Conservation (phyloP, 23 tunicate genomes). For the Oikopleura dioica region DNA sequence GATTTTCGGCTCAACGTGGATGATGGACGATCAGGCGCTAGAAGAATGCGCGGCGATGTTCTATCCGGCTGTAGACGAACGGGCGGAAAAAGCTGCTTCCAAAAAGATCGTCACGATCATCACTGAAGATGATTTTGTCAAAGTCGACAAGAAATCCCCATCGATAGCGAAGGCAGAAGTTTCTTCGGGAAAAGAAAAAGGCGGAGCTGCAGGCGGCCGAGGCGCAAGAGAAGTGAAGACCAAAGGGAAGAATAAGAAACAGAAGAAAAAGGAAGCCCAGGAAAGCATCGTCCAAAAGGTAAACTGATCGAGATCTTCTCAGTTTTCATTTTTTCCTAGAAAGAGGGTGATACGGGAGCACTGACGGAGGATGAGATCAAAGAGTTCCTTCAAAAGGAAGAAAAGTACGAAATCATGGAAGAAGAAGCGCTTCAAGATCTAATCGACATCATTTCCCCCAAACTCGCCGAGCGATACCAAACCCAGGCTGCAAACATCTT, state of each 20-base stretch:
- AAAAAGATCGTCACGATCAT: conserved; percentile 6
- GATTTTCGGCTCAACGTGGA: not conserved
- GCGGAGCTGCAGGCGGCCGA: conserved; percentile 8
- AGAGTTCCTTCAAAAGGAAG: not conserved
- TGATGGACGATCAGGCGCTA: not conserved
- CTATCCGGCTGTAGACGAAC: not conserved
- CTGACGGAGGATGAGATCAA: not conserved
- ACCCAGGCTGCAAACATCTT: not conserved
- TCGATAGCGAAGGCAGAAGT: not conserved
- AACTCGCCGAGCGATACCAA: not conserved
- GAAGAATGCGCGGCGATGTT: not conserved
- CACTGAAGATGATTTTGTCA: conserved; percentile 5
- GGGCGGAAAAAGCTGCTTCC: conserved; percentile 1
- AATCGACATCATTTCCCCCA: not conserved
- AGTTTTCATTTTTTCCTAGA: not conserved
- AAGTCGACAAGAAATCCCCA: not conserved
- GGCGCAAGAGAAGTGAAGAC: conserved; percentile 6
- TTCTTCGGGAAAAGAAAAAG: not conserved
- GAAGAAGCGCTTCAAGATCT: not conserved
- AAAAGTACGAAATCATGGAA: not conserved
- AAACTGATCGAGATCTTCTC: not conserved
- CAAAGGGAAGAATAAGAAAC: not conserved
- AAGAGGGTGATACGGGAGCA: not conserved
- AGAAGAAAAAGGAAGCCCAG: not conserved
- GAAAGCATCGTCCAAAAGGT: not conserved